A percentile compares a stretch with the other conserved stretches of the same genome.
These are phyloP conservation scores for Campylomormyrus numenius DNA, from an alignment of 2,113 vertebrate species.

Conservation along the genomic window DNA sequence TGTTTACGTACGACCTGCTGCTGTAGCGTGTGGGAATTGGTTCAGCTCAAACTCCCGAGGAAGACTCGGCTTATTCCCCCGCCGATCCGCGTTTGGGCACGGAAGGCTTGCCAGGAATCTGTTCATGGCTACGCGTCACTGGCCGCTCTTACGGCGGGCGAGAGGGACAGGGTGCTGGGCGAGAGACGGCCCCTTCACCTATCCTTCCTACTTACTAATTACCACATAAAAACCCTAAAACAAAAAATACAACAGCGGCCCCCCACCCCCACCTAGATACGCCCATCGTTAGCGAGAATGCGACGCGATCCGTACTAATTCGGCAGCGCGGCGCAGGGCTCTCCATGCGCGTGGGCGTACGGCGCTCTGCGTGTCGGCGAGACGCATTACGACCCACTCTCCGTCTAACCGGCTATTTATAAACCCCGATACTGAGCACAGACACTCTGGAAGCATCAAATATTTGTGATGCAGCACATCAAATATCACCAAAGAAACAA, in stretches of 20 bases:
- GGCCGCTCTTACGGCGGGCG: background rate
- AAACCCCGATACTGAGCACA: slow-evolving; percentile 58
- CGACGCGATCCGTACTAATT: background rate
- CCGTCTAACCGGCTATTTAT: slow-evolving; percentile 61
- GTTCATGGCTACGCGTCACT: background rate
- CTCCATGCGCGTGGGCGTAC: background rate
- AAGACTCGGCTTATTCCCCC: background rate
- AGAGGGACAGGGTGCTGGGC: background rate
- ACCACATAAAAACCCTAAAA: background rate
- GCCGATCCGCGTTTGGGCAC: background rate
- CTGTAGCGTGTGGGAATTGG: background rate
- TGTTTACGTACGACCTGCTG: background rate
- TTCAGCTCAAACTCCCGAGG: background rate
- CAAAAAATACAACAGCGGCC: background rate
- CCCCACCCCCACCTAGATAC: background rate
- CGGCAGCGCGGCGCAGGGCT: background rate
- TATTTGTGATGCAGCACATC: slow-evolving; percentile 67
- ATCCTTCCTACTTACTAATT: background rate
- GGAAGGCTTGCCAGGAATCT: background rate
- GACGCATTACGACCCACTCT: slow-evolving; percentile 53
- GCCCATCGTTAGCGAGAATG: background rate
- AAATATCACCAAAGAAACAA: slow-evolving; percentile 47
- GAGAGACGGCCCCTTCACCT: background rate
- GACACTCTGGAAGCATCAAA: slow-evolving; percentile 64
- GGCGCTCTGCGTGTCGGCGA: slow-evolving; percentile 54